phyloP scores from a whole-genome alignment of 2,113 vertebrate genomes.

The Clarias gariepinus region DNA sequence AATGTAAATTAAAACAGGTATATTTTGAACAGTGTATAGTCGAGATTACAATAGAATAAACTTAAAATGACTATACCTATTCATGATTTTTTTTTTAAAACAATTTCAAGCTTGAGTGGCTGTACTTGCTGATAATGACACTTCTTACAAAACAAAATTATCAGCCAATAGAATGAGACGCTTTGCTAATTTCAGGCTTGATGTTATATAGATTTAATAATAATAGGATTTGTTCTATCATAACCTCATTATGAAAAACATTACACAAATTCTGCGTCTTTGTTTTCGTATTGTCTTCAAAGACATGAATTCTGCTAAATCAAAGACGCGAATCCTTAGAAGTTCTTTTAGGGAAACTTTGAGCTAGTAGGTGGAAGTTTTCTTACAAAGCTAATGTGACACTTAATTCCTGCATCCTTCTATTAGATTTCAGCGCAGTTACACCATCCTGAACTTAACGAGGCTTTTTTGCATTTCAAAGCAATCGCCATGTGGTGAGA shows the following conservation, averaged over 20 bases:
- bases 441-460: conserved; percentile 18
- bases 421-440: conserved; percentile 19
- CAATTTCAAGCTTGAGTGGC: conserved; percentile 15
- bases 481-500: conserved; percentile 25
- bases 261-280: background rate
- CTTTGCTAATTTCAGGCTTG: background rate
- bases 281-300: background rate
- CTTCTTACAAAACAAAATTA: background rate
- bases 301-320: too few species aligned
- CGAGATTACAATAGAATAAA: background rate
- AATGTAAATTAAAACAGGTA: background rate
- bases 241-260: background rate
- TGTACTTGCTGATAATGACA: background rate
- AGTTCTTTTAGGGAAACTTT: background rate
- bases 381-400: conserved; percentile 1
- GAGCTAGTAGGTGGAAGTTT: background rate
- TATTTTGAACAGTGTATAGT: background rate
- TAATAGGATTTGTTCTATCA: background rate
- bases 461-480: conserved; percentile 38
- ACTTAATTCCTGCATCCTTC: conserved; percentile 4
- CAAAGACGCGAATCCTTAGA: background rate
- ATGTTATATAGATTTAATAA: background rate
- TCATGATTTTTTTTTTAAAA: background rate
- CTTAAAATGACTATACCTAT: background rate
- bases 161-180: background rate